phyloP scores from a whole-genome alignment of 1,140 invertebrate genomes.

The Plectrocnemia conspersa region DNA sequence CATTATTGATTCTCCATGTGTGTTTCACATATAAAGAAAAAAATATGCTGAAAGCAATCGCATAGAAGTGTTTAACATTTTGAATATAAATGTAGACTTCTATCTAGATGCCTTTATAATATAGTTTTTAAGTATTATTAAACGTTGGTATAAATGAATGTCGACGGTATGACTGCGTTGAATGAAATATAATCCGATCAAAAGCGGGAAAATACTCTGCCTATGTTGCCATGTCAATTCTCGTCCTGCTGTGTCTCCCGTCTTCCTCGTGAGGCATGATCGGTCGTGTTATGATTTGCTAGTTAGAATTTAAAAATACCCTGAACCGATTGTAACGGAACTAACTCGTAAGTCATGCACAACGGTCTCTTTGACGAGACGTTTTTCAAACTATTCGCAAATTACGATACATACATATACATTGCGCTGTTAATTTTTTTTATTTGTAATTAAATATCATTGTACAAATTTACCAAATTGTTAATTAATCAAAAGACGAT shows the following conservation, averaged over 20 bases:
- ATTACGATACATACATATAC: no score
- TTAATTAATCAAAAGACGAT: slow-evolving; percentile 33
- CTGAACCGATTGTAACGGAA: background rate
- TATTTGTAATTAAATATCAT: slow-evolving; percentile 32
- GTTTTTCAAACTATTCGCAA: slow-evolving; percentile 28
- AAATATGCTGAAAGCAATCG: slow-evolving; percentile 36
- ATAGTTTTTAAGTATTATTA: slow-evolving; percentile 30
- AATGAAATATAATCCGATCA: slow-evolving; percentile 9
- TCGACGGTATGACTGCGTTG: slow-evolving; percentile 21
- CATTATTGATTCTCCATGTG: slow-evolving; percentile 34
- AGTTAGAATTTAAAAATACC: slow-evolving; percentile 18
- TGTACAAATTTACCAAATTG: slow-evolving; percentile 35
- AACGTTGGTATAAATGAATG: slow-evolving; percentile 21
- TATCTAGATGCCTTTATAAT: slow-evolving; percentile 37
- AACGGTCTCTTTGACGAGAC: slow-evolving; percentile 26
- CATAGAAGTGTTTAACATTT: slow-evolving; percentile 37
- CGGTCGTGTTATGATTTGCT: slow-evolving; percentile 19
- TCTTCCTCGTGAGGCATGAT: slow-evolving; percentile 25
- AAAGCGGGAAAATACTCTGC: slow-evolving; percentile 23
- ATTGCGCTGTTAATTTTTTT: slow-evolving; percentile 26
- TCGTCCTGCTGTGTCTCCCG: slow-evolving; percentile 28
- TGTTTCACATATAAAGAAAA: slow-evolving; percentile 35
- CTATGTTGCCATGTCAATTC: slow-evolving; percentile 34
- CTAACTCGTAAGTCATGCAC: slow-evolving; percentile 31
- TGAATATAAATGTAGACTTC: slow-evolving; percentile 36